Conservation (phyloP, 64 coral and sea anemone species). For the Porites lutea region DNA sequence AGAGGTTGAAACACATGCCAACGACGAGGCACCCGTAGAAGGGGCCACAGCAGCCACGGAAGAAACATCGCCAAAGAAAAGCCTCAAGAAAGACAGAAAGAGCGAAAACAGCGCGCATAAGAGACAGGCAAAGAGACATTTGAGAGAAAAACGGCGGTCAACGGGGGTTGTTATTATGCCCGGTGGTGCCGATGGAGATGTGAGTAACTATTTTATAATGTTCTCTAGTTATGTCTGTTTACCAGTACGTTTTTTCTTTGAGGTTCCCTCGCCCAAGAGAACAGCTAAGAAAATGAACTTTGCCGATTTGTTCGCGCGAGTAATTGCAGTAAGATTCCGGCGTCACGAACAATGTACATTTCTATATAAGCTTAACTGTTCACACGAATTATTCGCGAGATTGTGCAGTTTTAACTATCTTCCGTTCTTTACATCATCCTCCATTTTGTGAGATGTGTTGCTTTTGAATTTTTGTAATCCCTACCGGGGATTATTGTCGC, state of each 20-base stretch:
- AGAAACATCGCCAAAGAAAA: slow-evolving; percentile 81
- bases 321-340: slow-evolving; percentile 12
- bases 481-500: not conserved
- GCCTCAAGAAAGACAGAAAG: slow-evolving; percentile 94
- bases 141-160: slow-evolving; percentile 94
- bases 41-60: slow-evolving; percentile 79
- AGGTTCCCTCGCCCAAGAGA: not conserved
- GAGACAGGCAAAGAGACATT: slow-evolving; percentile 87
- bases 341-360: slow-evolving; percentile 4
- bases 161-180: slow-evolving; percentile 99
- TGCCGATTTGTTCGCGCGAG: not conserved
- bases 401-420: not conserved
- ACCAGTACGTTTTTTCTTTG: not conserved
- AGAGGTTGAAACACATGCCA: slow-evolving; percentile 67
- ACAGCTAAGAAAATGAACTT: not conserved
- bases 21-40: slow-evolving; percentile 69
- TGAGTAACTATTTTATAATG: slow-evolving; percentile 53
- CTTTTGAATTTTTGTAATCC: not conserved
- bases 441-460: not conserved
- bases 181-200: slow-evolving; percentile 75
- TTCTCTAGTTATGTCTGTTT: not conserved
- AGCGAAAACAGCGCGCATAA: slow-evolving; percentile 83
- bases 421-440: not conserved
- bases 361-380: not conserved
- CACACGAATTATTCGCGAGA: not conserved